Percentiles rank a stretch among this genome's conserved stretches.
Conservation (phyloP, 2,888 invertebrate genomes). For the Drosophila prostipennis region DNA sequence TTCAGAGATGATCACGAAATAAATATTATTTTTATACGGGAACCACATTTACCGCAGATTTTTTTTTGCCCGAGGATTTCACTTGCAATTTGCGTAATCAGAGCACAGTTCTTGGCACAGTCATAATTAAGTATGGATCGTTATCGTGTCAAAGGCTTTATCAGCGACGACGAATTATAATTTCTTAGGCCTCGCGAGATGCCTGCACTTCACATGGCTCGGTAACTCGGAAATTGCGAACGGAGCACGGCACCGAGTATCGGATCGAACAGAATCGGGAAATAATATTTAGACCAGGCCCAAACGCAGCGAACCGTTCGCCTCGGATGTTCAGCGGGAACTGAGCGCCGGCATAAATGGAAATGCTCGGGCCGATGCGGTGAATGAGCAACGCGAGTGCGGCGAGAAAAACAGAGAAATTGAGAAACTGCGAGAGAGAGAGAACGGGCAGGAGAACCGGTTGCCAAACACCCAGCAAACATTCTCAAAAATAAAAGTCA, state of each 20-base stretch:
- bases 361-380: slow-evolving; percentile 3
- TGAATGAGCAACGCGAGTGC: slow-evolving; percentile 41
- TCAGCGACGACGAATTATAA: slow-evolving; percentile 39
- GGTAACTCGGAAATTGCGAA: slow-evolving; percentile 18
- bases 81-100: slow-evolving; percentile 62
- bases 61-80: slow-evolving; percentile 42
- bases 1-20: slow-evolving; percentile 39
- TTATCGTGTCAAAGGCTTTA: slow-evolving; percentile 35
- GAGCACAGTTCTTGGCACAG: slow-evolving; percentile 24
- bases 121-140: slow-evolving; percentile 43
- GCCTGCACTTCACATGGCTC: slow-evolving; percentile 60
- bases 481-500: slow-evolving; percentile 5
- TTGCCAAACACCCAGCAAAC: slow-evolving; percentile 53
- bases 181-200: slow-evolving; percentile 30
- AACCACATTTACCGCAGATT: slow-evolving; percentile 38
- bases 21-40: background rate
- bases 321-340: slow-evolving; percentile 61
- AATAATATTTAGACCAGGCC: slow-evolving; percentile 5
- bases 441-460: slow-evolving; percentile 49
- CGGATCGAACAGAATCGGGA: slow-evolving; percentile 12
- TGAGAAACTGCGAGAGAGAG: slow-evolving; percentile 11
- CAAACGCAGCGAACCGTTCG: slow-evolving; percentile 44
- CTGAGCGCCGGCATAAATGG: slow-evolving; percentile 40
- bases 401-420: slow-evolving; percentile 13
- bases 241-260: slow-evolving; percentile 9